A percentile compares a stretch with the other conserved stretches of the same genome.
These are phyloP conservation scores for Ceyx erithaca DNA, from an alignment of 2,797 vertebrate genomes.

Conservation along the genomic window DNA sequence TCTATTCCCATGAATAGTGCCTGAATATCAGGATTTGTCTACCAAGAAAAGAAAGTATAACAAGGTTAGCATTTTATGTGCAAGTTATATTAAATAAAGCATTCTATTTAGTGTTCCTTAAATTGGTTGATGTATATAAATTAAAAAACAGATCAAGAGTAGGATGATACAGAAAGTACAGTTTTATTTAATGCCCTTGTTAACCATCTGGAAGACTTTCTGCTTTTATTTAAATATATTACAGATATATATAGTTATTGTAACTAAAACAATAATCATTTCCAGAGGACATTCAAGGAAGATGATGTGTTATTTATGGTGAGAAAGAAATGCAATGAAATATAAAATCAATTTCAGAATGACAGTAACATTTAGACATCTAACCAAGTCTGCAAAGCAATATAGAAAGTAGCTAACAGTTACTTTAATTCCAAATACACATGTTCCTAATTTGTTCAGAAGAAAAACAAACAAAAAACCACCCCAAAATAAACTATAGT, in stretches of 20 bases:
- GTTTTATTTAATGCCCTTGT: background rate
- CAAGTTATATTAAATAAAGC: background rate
- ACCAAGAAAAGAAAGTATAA: slow-evolving; percentile 53
- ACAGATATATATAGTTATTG: background rate
- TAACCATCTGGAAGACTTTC: background rate
- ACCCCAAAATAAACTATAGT: background rate
- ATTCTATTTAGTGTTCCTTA: background rate
- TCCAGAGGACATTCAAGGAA: background rate
- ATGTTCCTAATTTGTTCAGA: background rate
- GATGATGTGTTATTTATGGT: background rate
- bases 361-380: background rate
- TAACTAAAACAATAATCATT: background rate
- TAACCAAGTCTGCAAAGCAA: background rate
- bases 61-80: background rate
- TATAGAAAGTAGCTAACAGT: background rate
- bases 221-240: background rate
- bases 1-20: slow-evolving; percentile 87
- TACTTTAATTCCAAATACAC: background rate
- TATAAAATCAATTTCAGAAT: background rate
- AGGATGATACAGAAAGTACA: background rate
- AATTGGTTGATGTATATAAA: background rate
- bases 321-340: background rate
- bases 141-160: background rate
- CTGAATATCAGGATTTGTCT: slow-evolving; percentile 88
- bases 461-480: background rate